Evolutionary conservation across 2,113 vertebrate genomes (phyloP).

Genomic region (Silurus asotus): DNA sequence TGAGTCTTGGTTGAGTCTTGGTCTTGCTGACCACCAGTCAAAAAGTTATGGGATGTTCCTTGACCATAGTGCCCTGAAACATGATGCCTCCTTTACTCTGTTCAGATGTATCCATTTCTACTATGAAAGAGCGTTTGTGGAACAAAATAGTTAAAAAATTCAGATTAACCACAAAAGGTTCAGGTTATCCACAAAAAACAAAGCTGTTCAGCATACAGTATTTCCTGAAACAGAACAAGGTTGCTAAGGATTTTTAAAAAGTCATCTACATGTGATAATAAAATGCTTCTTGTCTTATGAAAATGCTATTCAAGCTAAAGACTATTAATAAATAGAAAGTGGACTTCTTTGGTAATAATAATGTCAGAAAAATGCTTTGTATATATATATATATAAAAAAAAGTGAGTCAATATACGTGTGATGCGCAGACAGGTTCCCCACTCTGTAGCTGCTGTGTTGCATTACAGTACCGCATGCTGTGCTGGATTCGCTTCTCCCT

Average conservation of each 20-base stretch:
- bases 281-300: neutral
- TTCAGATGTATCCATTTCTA: neutral
- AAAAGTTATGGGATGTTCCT: neutral
- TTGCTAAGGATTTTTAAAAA: neutral
- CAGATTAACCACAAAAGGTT: too few relatives aligned
- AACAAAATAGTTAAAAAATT: too few relatives aligned
- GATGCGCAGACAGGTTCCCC: constrained; percentile 27
- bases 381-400: neutral
- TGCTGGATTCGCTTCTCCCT: neutral
- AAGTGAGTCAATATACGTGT: neutral
- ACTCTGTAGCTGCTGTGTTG: constrained; percentile 32
- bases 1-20: neutral
- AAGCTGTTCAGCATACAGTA: neutral
- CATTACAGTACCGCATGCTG: constrained; percentile 6
- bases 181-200: too few relatives aligned
- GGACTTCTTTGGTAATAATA: neutral
- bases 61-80: neutral
- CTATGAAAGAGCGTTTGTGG: neutral
- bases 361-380: neutral
- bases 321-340: neutral
- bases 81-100: neutral
- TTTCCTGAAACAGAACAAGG: neutral
- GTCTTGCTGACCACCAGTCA: neutral
- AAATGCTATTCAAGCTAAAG: neutral
- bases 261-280: neutral